Conservation (phyloP, 2,888 invertebrate species). For the Tachina lurida region DNA sequence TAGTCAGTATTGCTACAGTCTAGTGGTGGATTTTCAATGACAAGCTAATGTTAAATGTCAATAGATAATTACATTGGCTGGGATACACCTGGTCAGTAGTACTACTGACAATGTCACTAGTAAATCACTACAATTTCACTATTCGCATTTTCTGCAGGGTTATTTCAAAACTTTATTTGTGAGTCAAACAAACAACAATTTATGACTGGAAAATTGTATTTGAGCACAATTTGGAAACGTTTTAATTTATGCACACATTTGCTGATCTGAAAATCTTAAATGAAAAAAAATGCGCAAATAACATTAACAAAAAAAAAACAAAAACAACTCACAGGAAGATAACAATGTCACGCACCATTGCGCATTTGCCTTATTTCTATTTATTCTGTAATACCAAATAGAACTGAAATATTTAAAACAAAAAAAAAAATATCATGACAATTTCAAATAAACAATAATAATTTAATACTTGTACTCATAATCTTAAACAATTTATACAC, state of each 20-base stretch:
- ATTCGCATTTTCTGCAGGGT: no score
- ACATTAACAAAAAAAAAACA: background rate
- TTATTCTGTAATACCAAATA: slow-evolving; percentile 25
- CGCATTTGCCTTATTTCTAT: background rate
- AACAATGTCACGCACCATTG: slow-evolving; percentile 33
- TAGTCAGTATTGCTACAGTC: no score
- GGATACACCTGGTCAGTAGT: no score
- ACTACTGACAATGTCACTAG: no score
- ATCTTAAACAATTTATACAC: slow-evolving; percentile 29
- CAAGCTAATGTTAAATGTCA: no score
- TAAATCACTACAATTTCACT: no score
- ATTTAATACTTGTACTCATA: background rate
- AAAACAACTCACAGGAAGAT: slow-evolving; percentile 42
- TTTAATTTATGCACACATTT: slow-evolving; percentile 19
- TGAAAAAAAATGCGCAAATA: slow-evolving; percentile 15
- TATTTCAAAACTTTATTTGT: no score
- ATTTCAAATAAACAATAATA: slow-evolving; percentile 24
- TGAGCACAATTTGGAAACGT: background rate
- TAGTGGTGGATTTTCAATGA: no score
- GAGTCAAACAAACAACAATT: background rate
- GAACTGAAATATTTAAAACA: slow-evolving; percentile 23
- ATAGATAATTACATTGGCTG: no score
- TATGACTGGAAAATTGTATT: background rate
- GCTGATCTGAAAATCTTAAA: slow-evolving; percentile 1
- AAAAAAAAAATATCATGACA: slow-evolving; percentile 31